Evolutionary conservation across 2,888 invertebrate genomes (phyloP).

Genomic region (Acleris cristana): DNA sequence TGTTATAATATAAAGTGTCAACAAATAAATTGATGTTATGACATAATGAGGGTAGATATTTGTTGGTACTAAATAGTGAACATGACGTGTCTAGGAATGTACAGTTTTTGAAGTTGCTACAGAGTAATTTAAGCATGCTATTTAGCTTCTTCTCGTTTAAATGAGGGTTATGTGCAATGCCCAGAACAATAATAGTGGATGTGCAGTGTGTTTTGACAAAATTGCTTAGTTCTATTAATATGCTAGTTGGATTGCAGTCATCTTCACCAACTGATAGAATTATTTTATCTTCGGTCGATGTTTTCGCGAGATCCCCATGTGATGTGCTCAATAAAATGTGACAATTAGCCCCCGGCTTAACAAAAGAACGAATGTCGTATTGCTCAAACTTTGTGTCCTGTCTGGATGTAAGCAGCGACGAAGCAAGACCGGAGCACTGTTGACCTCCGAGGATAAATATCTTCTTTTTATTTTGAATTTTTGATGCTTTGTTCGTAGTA

Average conservation of each 20-base stretch:
- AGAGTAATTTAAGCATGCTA: too few relatives aligned
- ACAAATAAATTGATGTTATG: neutral
- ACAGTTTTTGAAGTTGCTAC: too few relatives aligned
- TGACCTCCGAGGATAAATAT: too few relatives aligned
- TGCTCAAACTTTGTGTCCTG: neutral
- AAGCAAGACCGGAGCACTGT: too few relatives aligned
- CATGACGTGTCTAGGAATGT: neutral
- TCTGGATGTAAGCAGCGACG: too few relatives aligned
- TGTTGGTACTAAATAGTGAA: neutral
- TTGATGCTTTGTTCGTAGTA: too few relatives aligned
- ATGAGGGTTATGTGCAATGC: too few relatives aligned
- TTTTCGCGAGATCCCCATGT: neutral
- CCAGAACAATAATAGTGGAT: too few relatives aligned
- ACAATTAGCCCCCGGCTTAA: conserved; percentile 3
- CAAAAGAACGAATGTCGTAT: neutral
- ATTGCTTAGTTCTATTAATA: conserved; percentile 10
- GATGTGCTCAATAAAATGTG: neutral
- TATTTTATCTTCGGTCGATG: conserved; percentile 3
- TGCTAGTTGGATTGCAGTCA: conserved; percentile 5
- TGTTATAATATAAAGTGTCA: neutral
- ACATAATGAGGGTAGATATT: neutral
- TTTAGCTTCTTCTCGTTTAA: too few relatives aligned
- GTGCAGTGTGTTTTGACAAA: too few relatives aligned
- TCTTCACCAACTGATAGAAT: conserved; percentile 6
- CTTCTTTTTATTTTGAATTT: too few relatives aligned